A percentile compares a stretch with the other conserved stretches of the same genome.
phyloP scores from a whole-genome alignment of 2,113 vertebrate species.

The Thamnophis sirtalis region DNA sequence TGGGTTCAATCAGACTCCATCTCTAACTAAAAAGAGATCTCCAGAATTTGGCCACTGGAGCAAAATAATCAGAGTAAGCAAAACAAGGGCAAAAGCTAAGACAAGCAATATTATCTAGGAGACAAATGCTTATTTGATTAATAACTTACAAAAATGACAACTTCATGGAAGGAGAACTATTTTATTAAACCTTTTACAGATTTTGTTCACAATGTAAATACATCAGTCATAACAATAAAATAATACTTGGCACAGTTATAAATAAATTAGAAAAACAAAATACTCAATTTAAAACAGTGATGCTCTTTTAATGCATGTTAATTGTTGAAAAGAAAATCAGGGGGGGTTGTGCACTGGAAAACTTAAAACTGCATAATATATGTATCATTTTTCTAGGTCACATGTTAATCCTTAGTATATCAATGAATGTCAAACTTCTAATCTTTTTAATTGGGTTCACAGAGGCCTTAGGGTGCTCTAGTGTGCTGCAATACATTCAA shows the following conservation, averaged over 20 bases:
- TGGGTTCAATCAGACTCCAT: not conserved
- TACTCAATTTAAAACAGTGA: constrained; percentile 70
- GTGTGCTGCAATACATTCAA: constrained; percentile 54
- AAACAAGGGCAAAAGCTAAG: constrained; percentile 52
- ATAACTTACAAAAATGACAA: constrained; percentile 83
- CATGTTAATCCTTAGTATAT: constrained; percentile 57
- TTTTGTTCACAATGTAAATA: constrained; percentile 79
- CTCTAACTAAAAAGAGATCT: not conserved
- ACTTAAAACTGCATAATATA: constrained; percentile 61
- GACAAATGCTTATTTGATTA: constrained; percentile 84
- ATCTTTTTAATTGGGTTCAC: constrained; percentile 44
- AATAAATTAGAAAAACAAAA: constrained; percentile 79
- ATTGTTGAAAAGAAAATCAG: constrained; percentile 57
- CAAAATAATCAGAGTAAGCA: not conserved
- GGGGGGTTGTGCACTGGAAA: constrained; percentile 60
- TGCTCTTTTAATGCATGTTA: constrained; percentile 63
- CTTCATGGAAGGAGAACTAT: constrained; percentile 81
- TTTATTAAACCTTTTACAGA: constrained; percentile 83
- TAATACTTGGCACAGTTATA: constrained; percentile 85
- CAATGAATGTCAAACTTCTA: constrained; percentile 44
- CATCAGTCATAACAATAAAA: constrained; percentile 79
- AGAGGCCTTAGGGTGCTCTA: constrained; percentile 49
- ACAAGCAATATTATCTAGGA: constrained; percentile 68
- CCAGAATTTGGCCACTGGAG: not conserved
- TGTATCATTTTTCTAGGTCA: constrained; percentile 64